Conservation (phyloP, 1,140 invertebrate genomes). For the Lepidurus arcticus region DNA sequence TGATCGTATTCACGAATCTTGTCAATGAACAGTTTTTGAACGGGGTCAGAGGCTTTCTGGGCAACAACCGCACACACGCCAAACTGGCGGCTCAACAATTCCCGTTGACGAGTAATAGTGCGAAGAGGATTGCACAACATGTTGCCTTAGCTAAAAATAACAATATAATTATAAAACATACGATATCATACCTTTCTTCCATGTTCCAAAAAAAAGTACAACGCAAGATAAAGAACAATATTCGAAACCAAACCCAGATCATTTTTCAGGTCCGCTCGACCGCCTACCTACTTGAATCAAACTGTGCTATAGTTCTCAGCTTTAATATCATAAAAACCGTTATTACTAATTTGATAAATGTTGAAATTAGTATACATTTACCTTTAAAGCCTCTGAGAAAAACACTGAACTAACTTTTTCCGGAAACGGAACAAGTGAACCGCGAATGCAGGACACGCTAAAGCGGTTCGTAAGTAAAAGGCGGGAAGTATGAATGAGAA, state of each 20-base stretch:
- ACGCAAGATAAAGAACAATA: too few relatives aligned
- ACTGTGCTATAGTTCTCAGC: too few relatives aligned
- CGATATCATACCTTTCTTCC: neutral
- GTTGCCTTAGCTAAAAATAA: neutral
- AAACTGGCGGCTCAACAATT: slow-evolving; percentile 31
- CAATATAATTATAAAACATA: neutral
- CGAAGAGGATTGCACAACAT: slow-evolving; percentile 8
- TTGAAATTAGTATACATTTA: neutral
- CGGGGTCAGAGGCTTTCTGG: slow-evolving; percentile 72
- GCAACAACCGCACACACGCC: slow-evolving; percentile 42
- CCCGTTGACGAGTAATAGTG: slow-evolving; percentile 19
- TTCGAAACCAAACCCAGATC: too few relatives aligned
- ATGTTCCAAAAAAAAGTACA: too few relatives aligned
- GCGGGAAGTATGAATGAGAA: too few relatives aligned
- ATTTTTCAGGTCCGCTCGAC: too few relatives aligned
- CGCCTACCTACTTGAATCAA: too few relatives aligned
- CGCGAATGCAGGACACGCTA: neutral
- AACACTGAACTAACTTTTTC: neutral
- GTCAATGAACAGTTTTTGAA: slow-evolving; percentile 87
- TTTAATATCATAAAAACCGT: too few relatives aligned
- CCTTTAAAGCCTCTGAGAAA: neutral
- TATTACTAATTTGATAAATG: too few relatives aligned
- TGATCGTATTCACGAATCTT: slow-evolving; percentile 85
- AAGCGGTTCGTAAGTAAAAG: neutral
- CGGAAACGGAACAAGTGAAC: neutral